Percentiles rank a stretch among this genome's conserved stretches.
phyloP scores from a whole-genome alignment of 1,140 invertebrate species.

The Diprion similis region DNA sequence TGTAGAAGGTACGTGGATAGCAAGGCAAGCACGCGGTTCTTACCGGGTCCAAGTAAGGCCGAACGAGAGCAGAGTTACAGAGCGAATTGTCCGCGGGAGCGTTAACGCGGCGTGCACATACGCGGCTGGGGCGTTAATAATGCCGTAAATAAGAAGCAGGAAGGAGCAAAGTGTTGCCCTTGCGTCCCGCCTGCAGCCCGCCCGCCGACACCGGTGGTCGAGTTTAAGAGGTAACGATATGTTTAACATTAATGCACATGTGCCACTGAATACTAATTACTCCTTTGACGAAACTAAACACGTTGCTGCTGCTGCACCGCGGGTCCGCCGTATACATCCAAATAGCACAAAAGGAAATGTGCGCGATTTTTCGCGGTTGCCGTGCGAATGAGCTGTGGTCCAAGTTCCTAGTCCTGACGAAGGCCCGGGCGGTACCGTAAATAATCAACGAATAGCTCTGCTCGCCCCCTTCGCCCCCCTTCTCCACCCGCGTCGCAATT shows the following conservation, averaged over 20 bases:
- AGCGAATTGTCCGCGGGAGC: not conserved
- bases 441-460: slow-evolving; percentile 42
- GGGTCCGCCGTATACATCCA: not conserved
- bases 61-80: not conserved
- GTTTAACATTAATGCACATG: slow-evolving; percentile 22
- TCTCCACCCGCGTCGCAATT: not conserved
- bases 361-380: no score
- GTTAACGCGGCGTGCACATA: slow-evolving; percentile 2
- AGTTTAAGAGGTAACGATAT: not conserved
- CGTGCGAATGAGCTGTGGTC: slow-evolving; percentile 20
- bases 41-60: not conserved
- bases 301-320: slow-evolving; percentile 28
- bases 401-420: slow-evolving; percentile 22
- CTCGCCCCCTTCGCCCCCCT: slow-evolving; percentile 5
- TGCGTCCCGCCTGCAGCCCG: no score
- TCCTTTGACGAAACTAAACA: slow-evolving; percentile 31
- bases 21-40: no score
- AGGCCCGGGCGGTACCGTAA: slow-evolving; percentile 30
- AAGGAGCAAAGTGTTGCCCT: no score
- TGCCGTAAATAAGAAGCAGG: not conserved
- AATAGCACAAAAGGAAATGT: not conserved
- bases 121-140: not conserved
- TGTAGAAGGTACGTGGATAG: no score
- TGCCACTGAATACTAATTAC: slow-evolving; percentile 39
- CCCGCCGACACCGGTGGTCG: not conserved